A percentile compares a stretch with the other conserved stretches of the same genome.
Evolutionary conservation across 2,113 vertebrate genomes (phyloP).

Genomic region (Dipodomys ordii): DNA sequence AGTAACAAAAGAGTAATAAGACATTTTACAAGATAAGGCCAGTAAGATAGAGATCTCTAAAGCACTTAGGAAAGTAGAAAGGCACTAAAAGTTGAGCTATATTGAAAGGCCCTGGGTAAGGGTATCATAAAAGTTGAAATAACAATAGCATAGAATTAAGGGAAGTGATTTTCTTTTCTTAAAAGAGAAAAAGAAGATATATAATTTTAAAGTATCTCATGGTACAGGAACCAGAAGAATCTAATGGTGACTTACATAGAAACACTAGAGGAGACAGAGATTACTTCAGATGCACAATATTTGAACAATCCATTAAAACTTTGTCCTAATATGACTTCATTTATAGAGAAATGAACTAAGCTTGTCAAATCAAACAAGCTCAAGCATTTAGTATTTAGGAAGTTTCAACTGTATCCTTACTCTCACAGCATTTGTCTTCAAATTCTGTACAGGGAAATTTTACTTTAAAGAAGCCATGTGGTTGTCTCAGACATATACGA

Average conservation of each 20-base stretch:
- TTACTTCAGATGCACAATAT: neutral
- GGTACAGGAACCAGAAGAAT: neutral
- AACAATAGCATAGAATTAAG: slow-evolving; percentile 23
- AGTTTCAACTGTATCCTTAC: neutral
- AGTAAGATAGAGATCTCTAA: neutral
- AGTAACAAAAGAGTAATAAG: slow-evolving; percentile 28
- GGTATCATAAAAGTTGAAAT: slow-evolving; percentile 35
- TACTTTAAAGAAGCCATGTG: neutral
- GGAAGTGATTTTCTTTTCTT: neutral
- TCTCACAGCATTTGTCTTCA: neutral
- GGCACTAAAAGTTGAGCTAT: slow-evolving; percentile 6
- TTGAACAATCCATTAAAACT: neutral
- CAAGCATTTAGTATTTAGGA: neutral
- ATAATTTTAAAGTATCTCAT: neutral
- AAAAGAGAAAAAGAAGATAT: neutral
- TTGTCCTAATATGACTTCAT: slow-evolving; percentile 31
- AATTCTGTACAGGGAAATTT: slow-evolving; percentile 42
- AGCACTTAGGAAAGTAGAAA: slow-evolving; percentile 43
- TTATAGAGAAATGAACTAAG: slow-evolving; percentile 33
- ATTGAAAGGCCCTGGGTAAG: neutral
- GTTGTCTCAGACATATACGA: neutral
- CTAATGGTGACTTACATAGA: neutral
- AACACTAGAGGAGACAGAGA: neutral
- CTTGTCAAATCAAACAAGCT: slow-evolving; percentile 17
- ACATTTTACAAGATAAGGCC: neutral